Evolutionary conservation across 1,140 invertebrate genomes (phyloP).

Genomic region (Gonatopus flavifemur): DNA sequence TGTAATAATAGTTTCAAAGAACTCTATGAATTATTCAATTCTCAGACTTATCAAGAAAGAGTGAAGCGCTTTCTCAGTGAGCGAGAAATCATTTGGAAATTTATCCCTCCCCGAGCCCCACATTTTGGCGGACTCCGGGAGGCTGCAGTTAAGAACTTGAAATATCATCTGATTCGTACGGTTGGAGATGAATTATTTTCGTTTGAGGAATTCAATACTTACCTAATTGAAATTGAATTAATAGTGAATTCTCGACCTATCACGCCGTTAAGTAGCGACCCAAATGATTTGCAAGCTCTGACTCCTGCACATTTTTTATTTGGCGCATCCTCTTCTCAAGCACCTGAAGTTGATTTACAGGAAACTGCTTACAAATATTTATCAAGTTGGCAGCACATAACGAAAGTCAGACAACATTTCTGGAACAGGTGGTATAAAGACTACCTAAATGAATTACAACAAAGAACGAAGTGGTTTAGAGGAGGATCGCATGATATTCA

Average conservation of each 20-base stretch:
- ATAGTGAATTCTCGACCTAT: too few species aligned
- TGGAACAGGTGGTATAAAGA: constrained; percentile 3
- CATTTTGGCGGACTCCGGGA: constrained; percentile 7
- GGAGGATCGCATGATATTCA: too few species aligned
- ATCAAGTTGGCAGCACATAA: neutral
- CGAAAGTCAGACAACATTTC: neutral
- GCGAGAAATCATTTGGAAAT: too few species aligned
- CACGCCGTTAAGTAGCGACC: constrained; percentile 1
- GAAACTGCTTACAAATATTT: neutral
- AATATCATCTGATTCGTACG: too few species aligned
- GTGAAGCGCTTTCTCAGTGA: neutral
- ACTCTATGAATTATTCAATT: neutral
- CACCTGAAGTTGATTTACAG: neutral
- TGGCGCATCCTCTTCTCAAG: neutral
- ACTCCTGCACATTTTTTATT: too few species aligned
- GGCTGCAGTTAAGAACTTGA: too few species aligned
- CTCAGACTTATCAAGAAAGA: neutral
- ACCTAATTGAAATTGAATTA: neutral
- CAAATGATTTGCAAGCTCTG: too few species aligned
- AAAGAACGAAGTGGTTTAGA: too few species aligned
- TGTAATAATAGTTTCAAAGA: neutral
- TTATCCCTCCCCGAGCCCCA: neutral
- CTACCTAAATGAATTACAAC: too few species aligned
- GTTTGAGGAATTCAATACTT: constrained; percentile 1
- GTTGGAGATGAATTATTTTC: neutral